Conservation (phyloP, 2,113 vertebrate genomes). For the Prunella himalayana region DNA sequence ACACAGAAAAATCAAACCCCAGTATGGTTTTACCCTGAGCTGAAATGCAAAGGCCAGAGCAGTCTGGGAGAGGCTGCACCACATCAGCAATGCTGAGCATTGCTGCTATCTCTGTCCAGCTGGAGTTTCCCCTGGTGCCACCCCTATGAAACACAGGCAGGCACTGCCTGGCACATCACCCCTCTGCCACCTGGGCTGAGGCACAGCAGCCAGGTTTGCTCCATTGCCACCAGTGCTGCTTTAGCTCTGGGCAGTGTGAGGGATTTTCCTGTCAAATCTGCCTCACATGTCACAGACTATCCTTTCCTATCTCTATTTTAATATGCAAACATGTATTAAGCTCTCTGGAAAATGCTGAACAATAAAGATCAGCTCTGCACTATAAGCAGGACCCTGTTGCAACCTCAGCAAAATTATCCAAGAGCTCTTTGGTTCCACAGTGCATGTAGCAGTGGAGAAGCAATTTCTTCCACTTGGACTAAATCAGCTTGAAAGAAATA, state of each 20-base stretch:
- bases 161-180: not conserved
- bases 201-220: not conserved
- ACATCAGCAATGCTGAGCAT: not conserved
- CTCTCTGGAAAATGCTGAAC: not conserved
- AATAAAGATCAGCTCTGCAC: not conserved
- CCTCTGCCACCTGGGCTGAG: not conserved
- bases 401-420: not conserved
- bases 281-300: not conserved
- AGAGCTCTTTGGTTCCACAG: not conserved
- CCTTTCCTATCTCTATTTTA: not conserved
- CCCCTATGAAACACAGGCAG: not conserved
- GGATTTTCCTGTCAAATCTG: not conserved
- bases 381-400: not conserved
- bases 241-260: not conserved
- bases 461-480: not conserved
- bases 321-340: not conserved
- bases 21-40: not conserved
- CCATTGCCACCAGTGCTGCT: not conserved
- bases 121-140: not conserved
- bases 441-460: not conserved
- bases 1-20: not conserved
- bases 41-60: not conserved
- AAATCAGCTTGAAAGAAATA: not conserved
- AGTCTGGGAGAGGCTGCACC: not conserved
- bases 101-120: not conserved